Evolutionary conservation across 64 coral and sea anemone species (phyloP).

Genomic region (Catalaphyllia jardinei): DNA sequence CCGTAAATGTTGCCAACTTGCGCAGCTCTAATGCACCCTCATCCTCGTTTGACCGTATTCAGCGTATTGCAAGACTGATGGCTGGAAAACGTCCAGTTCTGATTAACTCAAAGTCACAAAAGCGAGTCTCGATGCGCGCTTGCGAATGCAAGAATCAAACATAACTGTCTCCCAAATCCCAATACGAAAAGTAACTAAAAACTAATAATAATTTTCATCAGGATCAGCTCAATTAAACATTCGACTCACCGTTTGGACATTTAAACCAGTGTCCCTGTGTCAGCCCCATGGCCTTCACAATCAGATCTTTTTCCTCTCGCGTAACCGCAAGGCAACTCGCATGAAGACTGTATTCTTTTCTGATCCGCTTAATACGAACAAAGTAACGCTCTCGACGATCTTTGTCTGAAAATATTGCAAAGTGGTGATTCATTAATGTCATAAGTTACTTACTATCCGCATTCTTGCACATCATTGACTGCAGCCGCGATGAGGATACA

Average conservation of each 20-base stretch:
- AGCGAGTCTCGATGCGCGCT: too few relatives aligned
- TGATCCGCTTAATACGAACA: constrained; percentile 10
- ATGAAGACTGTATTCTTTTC: not conserved
- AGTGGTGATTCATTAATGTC: not conserved
- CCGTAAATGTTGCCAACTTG: too few relatives aligned
- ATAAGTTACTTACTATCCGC: not conserved
- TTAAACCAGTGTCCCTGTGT: constrained; percentile 75
- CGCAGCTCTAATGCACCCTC: too few relatives aligned
- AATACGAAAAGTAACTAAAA: too few relatives aligned
- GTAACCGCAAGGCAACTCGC: constrained; percentile 42
- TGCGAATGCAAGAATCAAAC: too few relatives aligned
- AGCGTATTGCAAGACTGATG: too few relatives aligned
- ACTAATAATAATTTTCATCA: too few relatives aligned
- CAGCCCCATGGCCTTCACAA: constrained; percentile 62
- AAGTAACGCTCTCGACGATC: not conserved
- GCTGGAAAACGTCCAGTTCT: too few relatives aligned
- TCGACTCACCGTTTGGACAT: constrained; percentile 66
- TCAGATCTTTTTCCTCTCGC: constrained; percentile 62
- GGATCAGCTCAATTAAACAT: too few relatives aligned
- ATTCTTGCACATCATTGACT: not conserved
- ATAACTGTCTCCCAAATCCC: too few relatives aligned
- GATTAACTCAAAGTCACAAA: too few relatives aligned
- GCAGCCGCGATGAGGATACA: not conserved
- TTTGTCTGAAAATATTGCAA: not conserved
- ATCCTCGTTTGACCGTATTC: too few relatives aligned